Evolutionary conservation across 2,113 vertebrate species (phyloP).

Genomic region (Colius striatus): DNA sequence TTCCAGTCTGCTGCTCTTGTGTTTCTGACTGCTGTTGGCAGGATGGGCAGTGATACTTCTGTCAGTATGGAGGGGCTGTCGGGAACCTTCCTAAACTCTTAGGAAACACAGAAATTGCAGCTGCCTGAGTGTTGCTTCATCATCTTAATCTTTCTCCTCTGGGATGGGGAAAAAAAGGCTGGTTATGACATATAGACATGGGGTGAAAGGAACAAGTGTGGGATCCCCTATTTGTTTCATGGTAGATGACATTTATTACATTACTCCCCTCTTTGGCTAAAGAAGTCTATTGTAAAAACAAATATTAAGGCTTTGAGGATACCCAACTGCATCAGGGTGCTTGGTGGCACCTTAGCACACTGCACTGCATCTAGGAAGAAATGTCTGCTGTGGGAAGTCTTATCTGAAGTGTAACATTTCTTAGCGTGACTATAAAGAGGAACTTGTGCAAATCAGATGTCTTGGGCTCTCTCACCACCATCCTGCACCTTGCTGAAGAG

Average conservation of each 20-base stretch:
- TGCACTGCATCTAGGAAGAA: not conserved
- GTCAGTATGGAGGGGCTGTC: not conserved
- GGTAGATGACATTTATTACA: not conserved
- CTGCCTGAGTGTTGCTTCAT: not conserved
- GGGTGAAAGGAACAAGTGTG: conserved; percentile 33
- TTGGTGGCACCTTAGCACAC: not conserved
- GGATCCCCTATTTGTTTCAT: not conserved
- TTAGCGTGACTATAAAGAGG: conserved; percentile 24
- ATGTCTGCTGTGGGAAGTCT: conserved; percentile 15
- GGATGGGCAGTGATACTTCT: not conserved
- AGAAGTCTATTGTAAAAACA: not conserved
- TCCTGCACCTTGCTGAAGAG: not conserved
- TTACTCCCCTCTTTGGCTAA: not conserved
- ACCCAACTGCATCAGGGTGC: not conserved
- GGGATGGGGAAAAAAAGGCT: not conserved
- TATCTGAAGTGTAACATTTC: not conserved
- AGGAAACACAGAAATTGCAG: not conserved
- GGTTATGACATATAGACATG: not conserved
- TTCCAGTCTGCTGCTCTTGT: not conserved
- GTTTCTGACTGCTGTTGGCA: not conserved
- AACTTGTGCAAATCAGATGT: not conserved
- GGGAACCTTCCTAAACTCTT: not conserved
- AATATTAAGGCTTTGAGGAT: conserved; percentile 16
- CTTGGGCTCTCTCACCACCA: not conserved
- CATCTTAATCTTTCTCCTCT: not conserved